phyloP scores from a whole-genome alignment of 2,113 vertebrate species.

The human (Homo sapiens) region DNA sequence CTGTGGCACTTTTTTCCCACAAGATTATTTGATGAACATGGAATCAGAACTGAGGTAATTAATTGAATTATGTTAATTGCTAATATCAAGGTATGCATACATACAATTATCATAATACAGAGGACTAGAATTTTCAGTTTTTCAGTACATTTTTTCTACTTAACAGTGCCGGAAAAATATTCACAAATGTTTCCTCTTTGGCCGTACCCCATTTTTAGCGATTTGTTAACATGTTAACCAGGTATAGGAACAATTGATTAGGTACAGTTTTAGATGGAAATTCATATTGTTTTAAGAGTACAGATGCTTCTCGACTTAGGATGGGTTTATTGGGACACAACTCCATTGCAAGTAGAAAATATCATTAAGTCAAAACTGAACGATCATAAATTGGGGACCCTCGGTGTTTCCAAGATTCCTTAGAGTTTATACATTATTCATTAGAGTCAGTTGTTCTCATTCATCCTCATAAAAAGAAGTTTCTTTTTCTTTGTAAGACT shows the following conservation, averaged over 20 bases:
- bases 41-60: not conserved
- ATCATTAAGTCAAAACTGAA: not conserved
- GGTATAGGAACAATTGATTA: not conserved
- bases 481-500: not conserved
- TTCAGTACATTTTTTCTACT: not conserved
- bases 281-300: not conserved
- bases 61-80: not conserved
- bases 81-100: not conserved
- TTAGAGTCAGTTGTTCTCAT: not conserved
- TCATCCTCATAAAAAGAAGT: not conserved
- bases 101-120: not conserved
- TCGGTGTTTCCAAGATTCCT: not conserved
- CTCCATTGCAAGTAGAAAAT: not conserved
- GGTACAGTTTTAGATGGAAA: not conserved
- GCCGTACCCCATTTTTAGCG: not conserved
- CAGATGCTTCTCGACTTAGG: not conserved
- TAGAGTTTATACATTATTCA: not conserved
- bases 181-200: not conserved
- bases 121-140: not conserved
- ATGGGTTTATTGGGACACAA: not conserved
- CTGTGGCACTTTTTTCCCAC: not conserved
- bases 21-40: not conserved
- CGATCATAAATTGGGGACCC: not conserved
- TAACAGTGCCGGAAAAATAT: not conserved
- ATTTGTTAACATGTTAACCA: not conserved